Base-by-base conservation (phyloP, 2,113 vertebrate genomes). In the Cryptotis parvus region DNA sequence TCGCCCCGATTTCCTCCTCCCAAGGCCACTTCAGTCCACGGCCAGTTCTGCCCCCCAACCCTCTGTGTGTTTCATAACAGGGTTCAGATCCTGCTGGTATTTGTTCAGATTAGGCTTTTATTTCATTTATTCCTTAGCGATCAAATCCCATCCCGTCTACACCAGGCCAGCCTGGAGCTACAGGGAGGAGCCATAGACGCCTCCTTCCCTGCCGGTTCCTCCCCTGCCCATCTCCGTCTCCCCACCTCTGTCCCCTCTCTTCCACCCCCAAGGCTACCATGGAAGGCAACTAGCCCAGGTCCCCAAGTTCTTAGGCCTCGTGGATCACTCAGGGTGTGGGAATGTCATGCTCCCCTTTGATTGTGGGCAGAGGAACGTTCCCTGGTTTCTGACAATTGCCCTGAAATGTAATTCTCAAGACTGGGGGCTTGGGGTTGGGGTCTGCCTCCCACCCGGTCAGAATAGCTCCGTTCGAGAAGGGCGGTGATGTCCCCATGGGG, bases 31-130 rank as follows among this genome's bases (percentile, higher is more conserved):
- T 68, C n/a, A 24, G 16, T 87, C 49, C 74, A 24, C 70, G 52
- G 39, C 77, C 82, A 22, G 39, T 89, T 79, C 61, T 63, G 65
- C 6, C 74, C 68, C 68, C 41, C 33, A 12, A 78, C 18, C 52
- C 49, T 29, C n/a, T 83, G 12, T 1, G 75, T 16, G 45, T 45
- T 81, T 90, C 66, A 16, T 11, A 39, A 14, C 15, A 84, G 37
- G 43, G 72, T 89, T 80, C 63, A 66, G 63, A 70, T 73, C 49
- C 61, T 75, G 35, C 35, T 35, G 29, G 9, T 78, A 41, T 52
- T 49, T 86, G 58, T 89, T 61, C 43, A 31, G 69, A 84, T 70
- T 39, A 45, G 31, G 37, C 49, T 69, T 90, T 92, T n/a, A 63
- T 55, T 87, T 84, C 49, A 84, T 39, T 90, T 75, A 75, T 65